phyloP scores from a whole-genome alignment of 2,113 vertebrate species.

The Nettapus auritus region DNA sequence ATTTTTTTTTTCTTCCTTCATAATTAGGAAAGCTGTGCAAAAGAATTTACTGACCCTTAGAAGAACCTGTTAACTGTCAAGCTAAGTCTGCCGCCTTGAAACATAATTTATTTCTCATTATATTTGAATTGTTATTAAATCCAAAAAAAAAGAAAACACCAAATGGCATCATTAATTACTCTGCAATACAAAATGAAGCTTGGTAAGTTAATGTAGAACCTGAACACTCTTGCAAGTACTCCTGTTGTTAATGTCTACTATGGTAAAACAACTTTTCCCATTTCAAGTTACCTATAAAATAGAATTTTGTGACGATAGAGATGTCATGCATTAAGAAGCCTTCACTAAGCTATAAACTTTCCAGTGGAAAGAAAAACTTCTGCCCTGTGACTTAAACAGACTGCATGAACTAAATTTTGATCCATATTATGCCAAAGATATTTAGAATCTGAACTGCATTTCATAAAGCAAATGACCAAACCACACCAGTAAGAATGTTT shows the following conservation, averaged over 20 bases:
- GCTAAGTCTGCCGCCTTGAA: neutral
- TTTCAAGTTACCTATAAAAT: neutral
- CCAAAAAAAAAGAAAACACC: neutral
- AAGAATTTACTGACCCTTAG: neutral
- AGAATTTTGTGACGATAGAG: neutral
- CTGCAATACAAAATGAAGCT: neutral
- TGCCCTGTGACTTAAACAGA: neutral
- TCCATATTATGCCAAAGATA: neutral
- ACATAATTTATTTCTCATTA: neutral
- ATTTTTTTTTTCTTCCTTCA: neutral
- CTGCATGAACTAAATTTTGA: neutral
- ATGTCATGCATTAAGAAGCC: neutral
- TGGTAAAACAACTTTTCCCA: neutral
- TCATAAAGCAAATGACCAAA: neutral
- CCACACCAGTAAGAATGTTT: neutral
- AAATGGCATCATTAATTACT: neutral
- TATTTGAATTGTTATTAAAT: slow-evolving; percentile 21
- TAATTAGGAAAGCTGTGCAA: slow-evolving; percentile 31
- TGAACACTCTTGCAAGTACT: neutral
- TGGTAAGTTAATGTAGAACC: neutral
- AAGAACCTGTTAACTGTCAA: neutral
- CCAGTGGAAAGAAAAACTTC: neutral
- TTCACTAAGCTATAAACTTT: neutral
- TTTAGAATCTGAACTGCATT: neutral
- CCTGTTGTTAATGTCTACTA: neutral